Evolutionary conservation across 2,797 vertebrate genomes (phyloP).

Genomic region (Sylvia borin): DNA sequence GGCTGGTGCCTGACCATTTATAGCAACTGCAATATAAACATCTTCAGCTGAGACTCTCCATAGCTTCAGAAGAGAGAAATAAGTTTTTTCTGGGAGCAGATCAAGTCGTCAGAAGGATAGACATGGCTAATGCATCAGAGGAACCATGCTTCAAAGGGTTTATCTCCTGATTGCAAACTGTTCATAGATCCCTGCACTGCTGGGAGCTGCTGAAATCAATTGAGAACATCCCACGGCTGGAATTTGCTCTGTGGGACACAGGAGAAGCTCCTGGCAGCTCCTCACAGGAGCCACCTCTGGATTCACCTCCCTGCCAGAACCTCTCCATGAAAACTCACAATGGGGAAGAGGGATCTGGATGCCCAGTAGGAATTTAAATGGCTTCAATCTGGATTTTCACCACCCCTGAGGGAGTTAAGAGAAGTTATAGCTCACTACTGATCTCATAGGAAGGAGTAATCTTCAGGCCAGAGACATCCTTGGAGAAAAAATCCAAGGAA

Average conservation of each 20-base stretch:
- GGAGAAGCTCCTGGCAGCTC: not conserved
- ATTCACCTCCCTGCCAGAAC: not conserved
- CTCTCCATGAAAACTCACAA: not conserved
- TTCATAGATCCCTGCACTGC: not conserved
- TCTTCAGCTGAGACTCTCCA: not conserved
- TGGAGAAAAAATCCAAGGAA: not conserved
- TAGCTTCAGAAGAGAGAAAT: not conserved
- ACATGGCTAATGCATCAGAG: not conserved
- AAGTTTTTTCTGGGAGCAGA: not conserved
- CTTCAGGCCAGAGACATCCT: not conserved
- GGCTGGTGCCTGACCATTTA: not conserved
- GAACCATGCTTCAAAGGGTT: not conserved
- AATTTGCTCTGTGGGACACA: not conserved
- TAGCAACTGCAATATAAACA: not conserved
- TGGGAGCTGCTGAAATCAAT: not conserved
- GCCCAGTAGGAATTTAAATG: not conserved
- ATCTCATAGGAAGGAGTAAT: accelerated
- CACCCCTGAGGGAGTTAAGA: not conserved
- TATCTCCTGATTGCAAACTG: not conserved
- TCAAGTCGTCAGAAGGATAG: not conserved
- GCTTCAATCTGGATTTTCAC: not conserved
- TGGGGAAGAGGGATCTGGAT: not conserved
- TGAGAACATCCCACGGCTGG: not conserved
- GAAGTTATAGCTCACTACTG: not conserved
- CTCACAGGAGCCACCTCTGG: not conserved